Base-by-base conservation (phyloP, 2,113 vertebrate genomes). In the Hypocryptadius cinnamomeus region DNA sequence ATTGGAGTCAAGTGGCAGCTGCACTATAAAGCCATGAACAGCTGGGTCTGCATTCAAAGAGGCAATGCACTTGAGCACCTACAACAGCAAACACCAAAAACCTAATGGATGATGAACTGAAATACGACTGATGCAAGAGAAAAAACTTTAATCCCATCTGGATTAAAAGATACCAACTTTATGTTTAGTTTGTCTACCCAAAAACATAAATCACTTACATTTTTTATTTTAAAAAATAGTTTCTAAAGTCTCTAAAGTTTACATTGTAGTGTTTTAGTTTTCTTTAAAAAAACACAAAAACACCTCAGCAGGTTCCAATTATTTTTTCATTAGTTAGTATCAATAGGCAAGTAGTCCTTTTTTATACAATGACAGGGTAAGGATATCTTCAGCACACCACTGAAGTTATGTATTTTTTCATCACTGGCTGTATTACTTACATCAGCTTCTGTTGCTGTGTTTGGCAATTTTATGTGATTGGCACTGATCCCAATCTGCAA, bases 401-500 rank as follows among this genome's bases (percentile, higher is more conserved):
- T 21, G 40, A 81, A 83, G 73, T 72, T 40, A 86, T 6, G 2
- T 60, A 8, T 61, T 71, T 88, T 80, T 96, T 73, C 50, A 68
- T 37, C 54, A 66, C 8, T 64, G 33, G 33, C 39, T 27, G 1
- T 47, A 31, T 9, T 63, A 64, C 97, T 98, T 96, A 99, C 99
- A 92, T 99, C 99, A 45, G 98, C 97, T 93, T 99, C 99, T 74
- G 98, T 99, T 63, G 98, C 98, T 23, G 98, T 98, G 35, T 97
- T 98, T 44, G 99, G 98, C 96, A 99, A 98, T 91, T 98, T 99
- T 94, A 98, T 85, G 85, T 99, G 99, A 27, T 95, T 98, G 68
- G 99, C 99, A 97, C 97, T 98, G 97, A 99, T 99, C 89, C 99
- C 99, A 96, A 99, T 99, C 99, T 99, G 96, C 30, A 96, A 98